phyloP scores from a whole-genome alignment of 2,797 vertebrate species.

The Enteromius argenteus region DNA sequence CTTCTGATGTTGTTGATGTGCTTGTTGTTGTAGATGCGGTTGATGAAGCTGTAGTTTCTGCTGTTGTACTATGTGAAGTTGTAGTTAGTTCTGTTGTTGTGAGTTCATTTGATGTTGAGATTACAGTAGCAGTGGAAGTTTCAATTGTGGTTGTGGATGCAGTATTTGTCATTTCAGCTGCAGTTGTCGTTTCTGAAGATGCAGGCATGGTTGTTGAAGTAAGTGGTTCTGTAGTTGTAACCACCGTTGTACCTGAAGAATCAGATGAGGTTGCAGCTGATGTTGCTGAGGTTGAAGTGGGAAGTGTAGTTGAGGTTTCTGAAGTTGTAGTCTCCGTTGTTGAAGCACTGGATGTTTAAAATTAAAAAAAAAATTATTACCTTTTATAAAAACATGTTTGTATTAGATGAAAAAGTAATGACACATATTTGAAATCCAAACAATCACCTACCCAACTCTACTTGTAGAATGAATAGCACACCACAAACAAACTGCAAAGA shows the following conservation, averaged over 20 bases:
- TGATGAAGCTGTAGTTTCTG: no score
- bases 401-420: neutral
- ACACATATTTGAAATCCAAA: neutral
- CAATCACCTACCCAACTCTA: neutral
- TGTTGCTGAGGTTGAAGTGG: neutral
- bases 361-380: neutral
- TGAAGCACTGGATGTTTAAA: neutral
- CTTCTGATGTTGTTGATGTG: no score
- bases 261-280: neutral
- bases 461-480: neutral
- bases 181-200: neutral
- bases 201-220: neutral
- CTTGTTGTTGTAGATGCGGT: no score
- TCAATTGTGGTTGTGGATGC: neutral
- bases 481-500: constrained; percentile 25
- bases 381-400: neutral
- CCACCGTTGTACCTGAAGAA: neutral
- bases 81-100: neutral
- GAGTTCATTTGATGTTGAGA: no score
- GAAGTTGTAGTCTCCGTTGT: neutral
- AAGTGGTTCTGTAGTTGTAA: no score
- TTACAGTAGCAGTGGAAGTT: neutral
- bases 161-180: no score
- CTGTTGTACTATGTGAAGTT: neutral
- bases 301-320: neutral